These are phyloP conservation scores for Muraenolepis orangiensis DNA, from an alignment of 2,797 vertebrate species.

Conservation along the genomic window DNA sequence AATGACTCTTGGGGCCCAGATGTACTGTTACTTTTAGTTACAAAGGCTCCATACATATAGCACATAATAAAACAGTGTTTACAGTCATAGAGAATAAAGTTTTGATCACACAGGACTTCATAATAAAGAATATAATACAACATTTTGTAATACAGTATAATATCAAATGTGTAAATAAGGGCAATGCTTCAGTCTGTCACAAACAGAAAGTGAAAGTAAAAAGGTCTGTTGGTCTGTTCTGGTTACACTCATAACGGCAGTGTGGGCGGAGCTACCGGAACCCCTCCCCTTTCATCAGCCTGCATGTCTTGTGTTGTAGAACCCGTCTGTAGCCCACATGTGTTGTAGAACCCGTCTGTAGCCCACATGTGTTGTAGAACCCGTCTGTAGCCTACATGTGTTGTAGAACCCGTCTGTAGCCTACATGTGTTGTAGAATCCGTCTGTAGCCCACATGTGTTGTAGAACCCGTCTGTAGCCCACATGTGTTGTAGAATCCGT, in stretches of 20 bases:
- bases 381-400: no score
- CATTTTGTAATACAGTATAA: background rate
- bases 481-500: no score
- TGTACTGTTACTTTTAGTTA: background rate
- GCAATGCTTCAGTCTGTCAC: background rate
- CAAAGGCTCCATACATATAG: background rate
- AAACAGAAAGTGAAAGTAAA: background rate
- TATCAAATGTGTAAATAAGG: background rate
- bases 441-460: no score
- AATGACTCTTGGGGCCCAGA: background rate
- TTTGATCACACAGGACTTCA: background rate
- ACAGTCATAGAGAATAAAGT: slow-evolving; percentile 43
- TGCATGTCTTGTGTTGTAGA: slow-evolving; percentile 50
- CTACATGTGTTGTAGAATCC: slow-evolving; percentile 61
- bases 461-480: slow-evolving; percentile 55
- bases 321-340: slow-evolving; percentile 57
- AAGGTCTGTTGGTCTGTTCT: background rate
- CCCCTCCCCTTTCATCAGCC: slow-evolving; percentile 29
- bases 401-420: slow-evolving; percentile 51
- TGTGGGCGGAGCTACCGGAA: slow-evolving; percentile 35
- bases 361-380: slow-evolving; percentile 60
- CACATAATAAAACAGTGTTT: slow-evolving; percentile 12
- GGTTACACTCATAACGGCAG: background rate
- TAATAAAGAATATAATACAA: background rate
- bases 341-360: slow-evolving; percentile 51